Percentiles rank a stretch among this genome's conserved stretches.
Evolutionary conservation across 2,113 vertebrate genomes (phyloP).

Genomic region (Cinclus mexicanus): DNA sequence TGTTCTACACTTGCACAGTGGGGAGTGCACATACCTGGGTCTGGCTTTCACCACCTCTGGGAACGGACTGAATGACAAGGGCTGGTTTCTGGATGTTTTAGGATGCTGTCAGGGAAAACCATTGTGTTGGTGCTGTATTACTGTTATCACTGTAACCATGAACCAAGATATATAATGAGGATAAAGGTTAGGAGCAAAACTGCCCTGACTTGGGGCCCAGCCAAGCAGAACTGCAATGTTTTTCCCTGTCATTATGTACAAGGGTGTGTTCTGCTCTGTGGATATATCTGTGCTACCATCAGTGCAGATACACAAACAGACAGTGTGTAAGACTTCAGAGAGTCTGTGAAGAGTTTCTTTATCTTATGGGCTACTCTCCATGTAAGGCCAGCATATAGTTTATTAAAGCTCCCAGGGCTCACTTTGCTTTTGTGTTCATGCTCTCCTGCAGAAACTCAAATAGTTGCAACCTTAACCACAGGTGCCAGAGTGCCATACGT

Average conservation of each 20-base stretch:
- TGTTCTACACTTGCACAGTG: background rate
- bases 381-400: fast-evolving
- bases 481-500: fast-evolving
- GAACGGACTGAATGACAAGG: background rate
- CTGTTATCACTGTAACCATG: background rate
- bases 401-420: background rate
- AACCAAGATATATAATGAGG: background rate
- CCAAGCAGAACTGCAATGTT: background rate
- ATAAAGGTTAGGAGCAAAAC: background rate
- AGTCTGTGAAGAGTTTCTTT: background rate
- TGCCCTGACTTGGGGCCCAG: background rate
- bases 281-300: background rate
- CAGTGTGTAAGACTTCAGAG: background rate
- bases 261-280: background rate
- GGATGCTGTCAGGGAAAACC: background rate
- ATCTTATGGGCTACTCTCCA: constrained; percentile 45
- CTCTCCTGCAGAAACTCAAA: background rate
- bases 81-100: background rate
- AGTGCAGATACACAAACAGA: background rate
- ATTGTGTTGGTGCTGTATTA: background rate
- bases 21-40: background rate
- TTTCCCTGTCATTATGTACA: background rate
- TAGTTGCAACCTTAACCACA: background rate
- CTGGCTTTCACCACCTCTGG: background rate
- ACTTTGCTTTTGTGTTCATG: constrained; percentile 4